Conservation (phyloP, 2,113 vertebrate genomes). For the Phalacrocorax carbo region DNA sequence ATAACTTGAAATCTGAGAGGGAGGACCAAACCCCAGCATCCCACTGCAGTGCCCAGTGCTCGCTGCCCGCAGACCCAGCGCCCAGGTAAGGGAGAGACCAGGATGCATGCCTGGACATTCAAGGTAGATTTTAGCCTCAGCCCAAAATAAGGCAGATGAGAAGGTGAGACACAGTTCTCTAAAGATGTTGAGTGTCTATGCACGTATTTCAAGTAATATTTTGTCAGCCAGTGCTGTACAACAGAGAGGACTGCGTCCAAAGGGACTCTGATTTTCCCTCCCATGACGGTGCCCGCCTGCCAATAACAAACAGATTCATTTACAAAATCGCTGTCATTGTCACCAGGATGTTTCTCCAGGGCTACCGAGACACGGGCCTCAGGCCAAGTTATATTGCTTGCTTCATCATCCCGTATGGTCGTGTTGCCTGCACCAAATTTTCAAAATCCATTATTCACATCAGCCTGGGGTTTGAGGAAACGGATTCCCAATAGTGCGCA, state of each 20-base stretch:
- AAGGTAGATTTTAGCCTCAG: not conserved
- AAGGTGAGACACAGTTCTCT: not conserved
- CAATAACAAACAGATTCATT: slow-evolving; percentile 34
- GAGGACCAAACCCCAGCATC: not conserved
- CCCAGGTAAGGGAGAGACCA: not conserved
- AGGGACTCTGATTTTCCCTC: not conserved
- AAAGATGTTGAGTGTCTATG: accelerated
- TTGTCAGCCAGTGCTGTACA: not conserved
- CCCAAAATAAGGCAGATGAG: not conserved
- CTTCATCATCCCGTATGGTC: not conserved
- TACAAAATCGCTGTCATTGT: slow-evolving; percentile 29
- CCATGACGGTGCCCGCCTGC: not conserved
- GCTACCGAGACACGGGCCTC: not conserved
- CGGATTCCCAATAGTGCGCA: not conserved
- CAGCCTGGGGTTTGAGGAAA: not conserved
- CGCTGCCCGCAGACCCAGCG: not conserved
- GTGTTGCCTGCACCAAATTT: not conserved
- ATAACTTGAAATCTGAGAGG: not conserved
- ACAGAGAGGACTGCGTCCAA: not conserved
- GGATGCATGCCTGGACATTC: accelerated
- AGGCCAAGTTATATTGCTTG: not conserved
- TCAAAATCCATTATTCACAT: not conserved
- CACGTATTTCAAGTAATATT: not conserved
- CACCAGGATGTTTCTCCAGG: slow-evolving; percentile 29
- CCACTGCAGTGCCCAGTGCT: accelerated